phyloP scores from a whole-genome alignment of 2,113 vertebrate species.

The Solenodon paradoxus region DNA sequence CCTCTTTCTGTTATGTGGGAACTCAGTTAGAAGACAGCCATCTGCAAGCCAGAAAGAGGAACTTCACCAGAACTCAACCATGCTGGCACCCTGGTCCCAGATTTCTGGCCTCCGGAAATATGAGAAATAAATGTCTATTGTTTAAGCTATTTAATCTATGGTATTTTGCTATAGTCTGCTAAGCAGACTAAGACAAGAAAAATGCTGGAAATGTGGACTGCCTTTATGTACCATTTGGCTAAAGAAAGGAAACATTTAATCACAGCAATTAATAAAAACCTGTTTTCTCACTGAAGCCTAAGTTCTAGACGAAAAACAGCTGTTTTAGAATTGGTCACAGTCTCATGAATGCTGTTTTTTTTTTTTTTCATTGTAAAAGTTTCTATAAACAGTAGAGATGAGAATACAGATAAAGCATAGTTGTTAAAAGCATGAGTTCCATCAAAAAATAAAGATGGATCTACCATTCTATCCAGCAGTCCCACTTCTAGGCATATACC shows the following conservation, averaged over 20 bases:
- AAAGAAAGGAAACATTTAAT: slow-evolving; percentile 42
- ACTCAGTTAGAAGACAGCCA: neutral
- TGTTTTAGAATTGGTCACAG: neutral
- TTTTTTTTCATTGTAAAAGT: neutral
- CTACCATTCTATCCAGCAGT: too few species aligned
- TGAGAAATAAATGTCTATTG: neutral
- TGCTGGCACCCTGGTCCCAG: neutral
- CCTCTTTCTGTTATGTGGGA: neutral
- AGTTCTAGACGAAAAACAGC: slow-evolving; percentile 3
- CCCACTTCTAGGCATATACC: too few species aligned
- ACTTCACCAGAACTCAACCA: neutral
- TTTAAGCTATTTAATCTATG: neutral
- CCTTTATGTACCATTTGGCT: slow-evolving; percentile 4
- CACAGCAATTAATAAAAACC: slow-evolving; percentile 19
- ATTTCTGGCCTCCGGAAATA: neutral
- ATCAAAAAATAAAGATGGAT: too few species aligned
- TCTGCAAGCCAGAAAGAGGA: neutral
- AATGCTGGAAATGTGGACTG: neutral
- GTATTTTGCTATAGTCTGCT: neutral
- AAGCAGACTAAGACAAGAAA: slow-evolving; percentile 12
- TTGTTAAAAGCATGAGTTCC: neutral
- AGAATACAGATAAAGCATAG: neutral
- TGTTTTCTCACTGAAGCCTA: slow-evolving; percentile 15
- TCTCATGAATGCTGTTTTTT: neutral
- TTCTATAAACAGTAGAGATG: neutral